These are phyloP conservation scores for Xylota segnis DNA, from an alignment of 2,888 invertebrate genomes.

Conservation along the genomic window DNA sequence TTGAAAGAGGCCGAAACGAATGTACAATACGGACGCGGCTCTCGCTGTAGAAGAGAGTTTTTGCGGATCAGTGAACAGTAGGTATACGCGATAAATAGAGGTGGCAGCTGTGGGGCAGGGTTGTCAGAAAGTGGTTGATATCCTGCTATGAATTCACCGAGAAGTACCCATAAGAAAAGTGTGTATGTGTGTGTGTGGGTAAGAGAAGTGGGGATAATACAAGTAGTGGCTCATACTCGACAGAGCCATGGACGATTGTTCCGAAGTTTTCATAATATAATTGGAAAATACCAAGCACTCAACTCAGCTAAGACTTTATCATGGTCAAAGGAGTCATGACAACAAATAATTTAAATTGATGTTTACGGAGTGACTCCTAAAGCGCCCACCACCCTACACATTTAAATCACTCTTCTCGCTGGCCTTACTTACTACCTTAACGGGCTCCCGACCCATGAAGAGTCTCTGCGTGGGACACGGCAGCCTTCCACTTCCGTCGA, in stretches of 20 bases:
- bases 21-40: slow-evolving; percentile 27
- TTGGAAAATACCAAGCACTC: background rate
- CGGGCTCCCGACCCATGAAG: no score
- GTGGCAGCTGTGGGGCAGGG: background rate
- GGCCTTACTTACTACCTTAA: no score
- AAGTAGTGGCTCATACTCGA: background rate
- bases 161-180: slow-evolving; percentile 1
- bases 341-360: no score
- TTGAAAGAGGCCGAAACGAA: slow-evolving; percentile 41
- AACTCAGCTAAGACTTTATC: background rate
- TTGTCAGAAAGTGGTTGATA: slow-evolving; percentile 13
- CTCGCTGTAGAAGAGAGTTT: background rate
- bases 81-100: slow-evolving; percentile 39
- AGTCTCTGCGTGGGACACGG: no score
- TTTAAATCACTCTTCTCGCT: no score
- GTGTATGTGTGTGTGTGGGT: no score
- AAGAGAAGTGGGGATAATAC: background rate
- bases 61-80: slow-evolving; percentile 46
- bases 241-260: background rate
- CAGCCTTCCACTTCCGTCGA: no score
- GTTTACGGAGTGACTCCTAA: no score
- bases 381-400: no score
- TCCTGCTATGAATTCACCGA: slow-evolving; percentile 20
- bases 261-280: background rate
- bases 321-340: no score